These are phyloP conservation scores for Branchinecta lynchi DNA, from an alignment of 1,140 invertebrate genomes.

Conservation along the genomic window DNA sequence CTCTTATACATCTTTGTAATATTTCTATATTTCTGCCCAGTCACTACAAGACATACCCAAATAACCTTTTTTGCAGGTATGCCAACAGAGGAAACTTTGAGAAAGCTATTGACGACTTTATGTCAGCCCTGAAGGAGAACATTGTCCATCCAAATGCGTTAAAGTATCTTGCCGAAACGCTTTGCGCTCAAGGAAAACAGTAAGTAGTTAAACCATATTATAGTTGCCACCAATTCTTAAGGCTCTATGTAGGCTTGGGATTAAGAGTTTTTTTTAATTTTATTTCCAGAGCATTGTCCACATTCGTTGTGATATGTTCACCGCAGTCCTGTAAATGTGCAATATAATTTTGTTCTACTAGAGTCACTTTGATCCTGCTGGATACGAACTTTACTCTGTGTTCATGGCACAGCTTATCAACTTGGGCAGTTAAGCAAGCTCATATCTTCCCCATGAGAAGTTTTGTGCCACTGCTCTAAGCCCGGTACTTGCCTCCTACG, in stretches of 20 bases:
- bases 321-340: too few species aligned
- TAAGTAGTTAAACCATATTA: conserved; percentile 24
- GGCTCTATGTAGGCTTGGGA: background rate
- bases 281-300: conserved; percentile 11
- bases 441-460: too few species aligned
- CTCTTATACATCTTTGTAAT: too few species aligned
- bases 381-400: conserved; percentile 4
- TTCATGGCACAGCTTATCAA: too few species aligned
- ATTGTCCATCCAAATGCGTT: conserved; percentile 80
- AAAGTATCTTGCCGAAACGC: conserved; percentile 83
- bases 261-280: conserved; percentile 13
- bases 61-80: conserved; percentile 39
- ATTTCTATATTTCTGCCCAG: too few species aligned
- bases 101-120: conserved; percentile 87
- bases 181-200: conserved; percentile 62
- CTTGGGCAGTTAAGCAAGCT: too few species aligned
- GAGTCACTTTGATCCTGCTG: background rate
- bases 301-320: background rate
- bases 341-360: background rate
- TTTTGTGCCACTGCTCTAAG: too few species aligned
- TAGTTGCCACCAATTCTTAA: conserved; percentile 13
- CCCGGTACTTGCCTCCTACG: too few species aligned
- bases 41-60: too few species aligned
- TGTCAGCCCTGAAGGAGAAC: conserved; percentile 70
- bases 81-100: conserved; percentile 84